Evolutionary conservation across 1,140 invertebrate genomes (phyloP).

Genomic region (Hyposmocoma kahamanoa): DNA sequence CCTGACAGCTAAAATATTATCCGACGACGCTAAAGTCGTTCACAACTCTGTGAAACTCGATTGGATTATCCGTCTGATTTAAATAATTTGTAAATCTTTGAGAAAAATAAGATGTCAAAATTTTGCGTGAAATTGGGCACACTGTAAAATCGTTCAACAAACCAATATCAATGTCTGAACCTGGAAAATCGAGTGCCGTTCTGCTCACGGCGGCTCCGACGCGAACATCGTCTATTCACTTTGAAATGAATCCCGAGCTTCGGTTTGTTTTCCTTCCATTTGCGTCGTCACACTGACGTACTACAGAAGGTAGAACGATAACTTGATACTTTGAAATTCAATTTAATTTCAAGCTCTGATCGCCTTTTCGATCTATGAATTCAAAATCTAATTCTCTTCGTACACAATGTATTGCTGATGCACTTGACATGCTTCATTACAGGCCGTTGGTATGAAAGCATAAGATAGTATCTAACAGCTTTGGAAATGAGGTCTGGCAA

Average conservation of each 20-base stretch:
- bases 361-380: background rate
- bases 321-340: too few relatives aligned
- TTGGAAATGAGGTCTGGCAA: conserved; percentile 30
- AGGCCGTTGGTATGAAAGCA: conserved; percentile 16
- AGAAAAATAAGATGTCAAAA: too few relatives aligned
- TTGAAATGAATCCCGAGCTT: conserved; percentile 24
- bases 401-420: background rate
- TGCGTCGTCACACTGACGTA: too few relatives aligned
- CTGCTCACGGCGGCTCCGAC: conserved; percentile 21
- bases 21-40: conserved; percentile 12
- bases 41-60: conserved; percentile 19
- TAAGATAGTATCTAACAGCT: conserved; percentile 24
- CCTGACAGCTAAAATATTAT: conserved; percentile 23
- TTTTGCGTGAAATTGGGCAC: too few relatives aligned
- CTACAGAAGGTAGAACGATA: too few relatives aligned
- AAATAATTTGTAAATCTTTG: too few relatives aligned
- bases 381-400: background rate
- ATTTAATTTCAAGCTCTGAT: too few relatives aligned
- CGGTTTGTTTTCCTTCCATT: conserved; percentile 33
- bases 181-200: too few relatives aligned
- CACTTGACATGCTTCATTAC: conserved; percentile 11
- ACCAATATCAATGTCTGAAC: too few relatives aligned
- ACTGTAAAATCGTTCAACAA: too few relatives aligned
- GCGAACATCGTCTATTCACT: conserved; percentile 15
- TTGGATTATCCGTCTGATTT: too few relatives aligned